Percentiles rank a stretch among this genome's conserved stretches.
phyloP scores from a whole-genome alignment of 1,140 invertebrate genomes.

The Caenorhabditis elegans region DNA sequence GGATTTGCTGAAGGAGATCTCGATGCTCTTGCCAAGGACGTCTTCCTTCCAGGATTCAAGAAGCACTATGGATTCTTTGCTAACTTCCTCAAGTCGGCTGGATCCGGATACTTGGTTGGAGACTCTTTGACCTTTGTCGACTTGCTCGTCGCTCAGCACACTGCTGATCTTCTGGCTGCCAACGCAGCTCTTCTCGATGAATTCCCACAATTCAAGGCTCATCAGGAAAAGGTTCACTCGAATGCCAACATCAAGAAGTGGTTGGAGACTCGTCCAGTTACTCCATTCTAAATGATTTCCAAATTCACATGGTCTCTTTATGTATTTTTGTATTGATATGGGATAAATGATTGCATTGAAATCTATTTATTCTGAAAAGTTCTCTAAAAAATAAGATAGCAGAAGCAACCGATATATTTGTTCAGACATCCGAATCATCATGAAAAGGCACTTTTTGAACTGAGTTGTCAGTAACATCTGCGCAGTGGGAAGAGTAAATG shows the following conservation, averaged over 20 bases:
- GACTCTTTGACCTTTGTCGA: slow-evolving; percentile 37
- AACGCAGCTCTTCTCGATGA: neutral
- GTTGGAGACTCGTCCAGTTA: slow-evolving; percentile 2
- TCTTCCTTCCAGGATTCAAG: slow-evolving; percentile 38
- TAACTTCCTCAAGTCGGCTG: slow-evolving; percentile 35
- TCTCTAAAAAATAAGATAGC: no score
- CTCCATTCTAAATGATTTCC: slow-evolving; percentile 25
- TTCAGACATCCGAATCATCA: no score
- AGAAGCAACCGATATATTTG: no score
- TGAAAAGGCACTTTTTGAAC: no score
- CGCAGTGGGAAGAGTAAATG: no score
- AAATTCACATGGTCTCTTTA: no score
- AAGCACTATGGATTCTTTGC: slow-evolving; percentile 44
- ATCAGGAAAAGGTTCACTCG: slow-evolving; percentile 21
- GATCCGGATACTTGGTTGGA: slow-evolving; percentile 40
- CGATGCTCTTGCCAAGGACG: slow-evolving; percentile 39
- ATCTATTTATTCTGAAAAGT: no score
- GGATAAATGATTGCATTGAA: no score
- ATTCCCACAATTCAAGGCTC: slow-evolving; percentile 17
- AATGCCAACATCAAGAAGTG: slow-evolving; percentile 28
- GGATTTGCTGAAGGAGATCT: slow-evolving; percentile 41
- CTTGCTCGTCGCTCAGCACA: slow-evolving; percentile 48
- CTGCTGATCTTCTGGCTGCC: neutral
- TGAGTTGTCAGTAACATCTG: no score
- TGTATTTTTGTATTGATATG: no score